Evolutionary conservation across 1,140 invertebrate species (phyloP), one percentile per base, ranked within the genome.

Genomic region (Drosophila subobscura): DNA sequence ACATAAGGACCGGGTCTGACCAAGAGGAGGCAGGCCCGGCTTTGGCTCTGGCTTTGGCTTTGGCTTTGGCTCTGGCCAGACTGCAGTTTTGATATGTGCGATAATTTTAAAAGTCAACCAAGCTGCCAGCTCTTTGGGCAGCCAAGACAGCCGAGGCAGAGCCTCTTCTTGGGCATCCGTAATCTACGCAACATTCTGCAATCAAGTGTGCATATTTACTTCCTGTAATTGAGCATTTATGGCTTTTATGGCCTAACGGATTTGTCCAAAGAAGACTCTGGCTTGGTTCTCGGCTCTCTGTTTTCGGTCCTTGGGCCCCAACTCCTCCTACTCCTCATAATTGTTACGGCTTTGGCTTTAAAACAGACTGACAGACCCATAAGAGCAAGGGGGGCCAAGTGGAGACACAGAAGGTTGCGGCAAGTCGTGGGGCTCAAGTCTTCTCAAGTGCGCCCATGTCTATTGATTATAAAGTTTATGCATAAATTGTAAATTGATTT

Each of bases 181-280:
- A 71, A 75, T 86, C 83, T 86, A 86, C 78, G 83, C 81, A 86
- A 83, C 78, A 81, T 88, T 86, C 83, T 81, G 81, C 81, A 74
- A 88, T 81, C 81, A 81, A 86, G 81, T 85, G 81, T 85, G 81
- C 81, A 85, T 85, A 85, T 86, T 86, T 88, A 86, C 81, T 86
- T 86, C 81, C 81, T 86, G 83, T 86, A 86, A 86, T 86, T 86
- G 81, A 86, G 81, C 83, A 86, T 86, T 86, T 86, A 86, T 86
- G 85, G 81, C 83, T 81, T 86, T 88, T 86, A 86, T 86, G 83
- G 81, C 81, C 81, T 88, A 86, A 86, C 83, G 81, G 81, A 86
- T 86, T 86, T 81, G 59, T 47, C 47, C 64, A 64, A 50, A n/a
- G 56, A 52, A 46, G 44, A 37, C 33, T 1, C 33, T 37, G 7